These are phyloP conservation scores for Parapristionchus giblindavisi DNA, from an alignment of 2,888 invertebrate genomes.

Conservation along the genomic window DNA sequence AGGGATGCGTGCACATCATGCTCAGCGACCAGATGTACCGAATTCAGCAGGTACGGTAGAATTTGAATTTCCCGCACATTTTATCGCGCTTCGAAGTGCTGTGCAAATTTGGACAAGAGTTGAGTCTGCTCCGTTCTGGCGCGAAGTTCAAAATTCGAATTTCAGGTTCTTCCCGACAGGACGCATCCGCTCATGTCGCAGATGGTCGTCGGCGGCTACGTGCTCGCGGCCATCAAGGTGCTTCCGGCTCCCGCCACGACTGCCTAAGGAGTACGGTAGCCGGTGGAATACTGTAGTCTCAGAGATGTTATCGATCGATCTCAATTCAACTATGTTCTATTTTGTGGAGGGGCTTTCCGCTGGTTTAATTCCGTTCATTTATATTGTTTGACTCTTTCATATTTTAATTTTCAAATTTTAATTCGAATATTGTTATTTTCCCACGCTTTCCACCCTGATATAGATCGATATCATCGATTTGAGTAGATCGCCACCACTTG, in stretches of 20 bases:
- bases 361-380: too few relatives aligned
- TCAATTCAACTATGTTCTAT: too few relatives aligned
- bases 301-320: background rate
- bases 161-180: slow-evolving; percentile 73
- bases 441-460: too few relatives aligned
- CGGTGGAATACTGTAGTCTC: too few relatives aligned
- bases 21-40: slow-evolving; percentile 71
- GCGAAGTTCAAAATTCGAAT: too few relatives aligned
- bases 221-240: slow-evolving; percentile 79
- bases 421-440: too few relatives aligned
- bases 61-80: background rate
- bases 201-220: slow-evolving; percentile 86
- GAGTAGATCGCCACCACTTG: too few relatives aligned
- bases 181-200: slow-evolving; percentile 94
- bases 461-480: too few relatives aligned
- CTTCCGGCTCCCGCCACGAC: slow-evolving; percentile 20
- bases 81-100: background rate
- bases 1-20: slow-evolving; percentile 78
- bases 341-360: too few relatives aligned
- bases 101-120: background rate
- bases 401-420: too few relatives aligned
- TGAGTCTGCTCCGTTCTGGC: too few relatives aligned
- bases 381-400: too few relatives aligned
- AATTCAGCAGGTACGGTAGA: slow-evolving; percentile 47
- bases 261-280: slow-evolving; percentile 21